Evolutionary conservation across 1,140 invertebrate genomes (phyloP).

Genomic region (Tribolium madens): DNA sequence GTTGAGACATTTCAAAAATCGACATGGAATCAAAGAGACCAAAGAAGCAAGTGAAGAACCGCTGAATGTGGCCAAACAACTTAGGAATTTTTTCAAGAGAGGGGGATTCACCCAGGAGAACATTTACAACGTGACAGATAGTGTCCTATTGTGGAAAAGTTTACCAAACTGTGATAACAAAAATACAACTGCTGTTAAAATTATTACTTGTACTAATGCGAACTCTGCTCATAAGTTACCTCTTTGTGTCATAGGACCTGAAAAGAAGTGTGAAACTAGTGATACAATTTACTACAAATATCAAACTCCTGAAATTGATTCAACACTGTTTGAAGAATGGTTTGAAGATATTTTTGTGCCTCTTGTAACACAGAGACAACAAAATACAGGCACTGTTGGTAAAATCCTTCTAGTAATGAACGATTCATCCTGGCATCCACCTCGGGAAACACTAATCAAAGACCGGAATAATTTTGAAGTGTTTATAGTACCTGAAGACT

Average conservation of each 20-base stretch:
- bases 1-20: conserved; percentile 16
- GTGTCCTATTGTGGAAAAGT: background rate
- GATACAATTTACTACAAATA: background rate
- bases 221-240: conserved; percentile 9
- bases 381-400: background rate
- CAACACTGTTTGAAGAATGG: background rate
- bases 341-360: background rate
- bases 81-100: background rate
- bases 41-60: background rate
- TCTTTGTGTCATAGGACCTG: conserved; percentile 5
- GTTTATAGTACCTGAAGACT: background rate
- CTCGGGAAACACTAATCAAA: background rate
- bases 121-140: background rate
- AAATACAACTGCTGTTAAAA: background rate
- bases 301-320: background rate
- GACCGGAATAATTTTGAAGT: background rate
- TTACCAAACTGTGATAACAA: conserved; percentile 1
- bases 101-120: background rate
- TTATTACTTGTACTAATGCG: background rate
- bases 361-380: background rate
- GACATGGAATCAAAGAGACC: background rate
- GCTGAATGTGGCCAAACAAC: background rate
- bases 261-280: background rate
- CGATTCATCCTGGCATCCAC: background rate
- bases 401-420: background rate